These are phyloP conservation scores for Sarcophaga subvicina DNA, from an alignment of 2,888 invertebrate species.

Conservation along the genomic window DNA sequence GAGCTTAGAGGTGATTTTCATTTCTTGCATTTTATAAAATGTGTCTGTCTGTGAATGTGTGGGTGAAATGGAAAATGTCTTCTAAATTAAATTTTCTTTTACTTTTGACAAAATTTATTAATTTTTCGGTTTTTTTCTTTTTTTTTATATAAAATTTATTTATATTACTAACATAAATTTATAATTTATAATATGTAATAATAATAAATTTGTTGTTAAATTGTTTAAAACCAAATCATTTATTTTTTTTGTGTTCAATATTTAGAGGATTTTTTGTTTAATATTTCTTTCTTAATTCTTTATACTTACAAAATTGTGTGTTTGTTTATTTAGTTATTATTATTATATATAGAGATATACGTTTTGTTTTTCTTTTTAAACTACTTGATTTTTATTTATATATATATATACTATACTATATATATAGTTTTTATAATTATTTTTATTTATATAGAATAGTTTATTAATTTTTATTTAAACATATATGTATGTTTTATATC, in stretches of 20 bases:
- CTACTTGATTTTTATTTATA: not conserved
- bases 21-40: conserved; percentile 40
- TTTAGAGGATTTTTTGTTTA: not conserved
- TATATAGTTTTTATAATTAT: conserved; percentile 16
- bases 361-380: not conserved
- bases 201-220: not conserved
- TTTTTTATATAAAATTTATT: not conserved
- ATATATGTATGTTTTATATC: conserved; percentile 8
- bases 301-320: not conserved
- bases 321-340: not conserved
- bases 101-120: not conserved
- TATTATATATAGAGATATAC: not conserved
- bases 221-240: not conserved
- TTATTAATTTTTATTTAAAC: conserved; percentile 53
- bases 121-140: not conserved
- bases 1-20: not conserved
- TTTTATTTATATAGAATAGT: conserved; percentile 57
- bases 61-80: not conserved
- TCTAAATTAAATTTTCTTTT: not conserved
- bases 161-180: conserved; percentile 18
- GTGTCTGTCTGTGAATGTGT: conserved; percentile 24
- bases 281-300: not conserved
- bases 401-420: not conserved
- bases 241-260: conserved; percentile 44
- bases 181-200: not conserved